A percentile compares a stretch with the other conserved stretches of the same genome.
These are phyloP conservation scores for Drosophila parvula DNA, from an alignment of 1,140 invertebrate genomes.

Conservation along the genomic window DNA sequence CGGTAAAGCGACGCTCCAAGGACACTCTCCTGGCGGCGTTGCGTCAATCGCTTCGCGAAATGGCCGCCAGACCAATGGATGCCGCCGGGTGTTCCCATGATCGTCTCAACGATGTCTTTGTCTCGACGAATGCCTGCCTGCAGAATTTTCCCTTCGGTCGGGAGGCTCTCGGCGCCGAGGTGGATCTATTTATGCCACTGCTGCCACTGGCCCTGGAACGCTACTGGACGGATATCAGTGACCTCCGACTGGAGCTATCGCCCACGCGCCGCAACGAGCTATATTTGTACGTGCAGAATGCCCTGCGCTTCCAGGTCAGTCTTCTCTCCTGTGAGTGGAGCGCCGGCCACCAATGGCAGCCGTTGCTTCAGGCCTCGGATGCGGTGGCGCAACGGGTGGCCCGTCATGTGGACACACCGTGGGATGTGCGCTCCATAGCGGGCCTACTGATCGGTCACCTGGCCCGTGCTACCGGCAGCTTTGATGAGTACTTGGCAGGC, in stretches of 20 bases:
- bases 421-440: slow-evolving; percentile 70
- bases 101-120: slow-evolving; percentile 43
- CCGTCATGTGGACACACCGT: slow-evolving; percentile 50
- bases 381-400: slow-evolving; percentile 40
- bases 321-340: slow-evolving; percentile 44
- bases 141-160: slow-evolving; percentile 57
- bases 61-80: background rate
- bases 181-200: slow-evolving; percentile 38
- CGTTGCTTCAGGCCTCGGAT: background rate
- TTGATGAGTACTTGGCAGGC: slow-evolving; percentile 15
- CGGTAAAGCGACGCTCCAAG: slow-evolving; percentile 9
- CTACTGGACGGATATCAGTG: slow-evolving; percentile 41
- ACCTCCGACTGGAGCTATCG: slow-evolving; percentile 17
- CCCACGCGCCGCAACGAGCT: slow-evolving; percentile 64
- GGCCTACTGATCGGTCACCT: slow-evolving; percentile 54
- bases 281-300: slow-evolving; percentile 56
- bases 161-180: slow-evolving; percentile 30
- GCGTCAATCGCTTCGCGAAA: slow-evolving; percentile 4
- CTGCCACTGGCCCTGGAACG: slow-evolving; percentile 28
- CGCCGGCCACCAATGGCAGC: background rate
- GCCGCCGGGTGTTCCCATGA: background rate
- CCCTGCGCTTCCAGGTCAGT: slow-evolving; percentile 59
- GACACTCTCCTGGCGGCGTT: slow-evolving; percentile 28
- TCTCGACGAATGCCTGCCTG: slow-evolving; percentile 50
- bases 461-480: slow-evolving; percentile 26